phyloP scores from a whole-genome alignment of 1,140 invertebrate genomes.

The Littorina saxatilis region DNA sequence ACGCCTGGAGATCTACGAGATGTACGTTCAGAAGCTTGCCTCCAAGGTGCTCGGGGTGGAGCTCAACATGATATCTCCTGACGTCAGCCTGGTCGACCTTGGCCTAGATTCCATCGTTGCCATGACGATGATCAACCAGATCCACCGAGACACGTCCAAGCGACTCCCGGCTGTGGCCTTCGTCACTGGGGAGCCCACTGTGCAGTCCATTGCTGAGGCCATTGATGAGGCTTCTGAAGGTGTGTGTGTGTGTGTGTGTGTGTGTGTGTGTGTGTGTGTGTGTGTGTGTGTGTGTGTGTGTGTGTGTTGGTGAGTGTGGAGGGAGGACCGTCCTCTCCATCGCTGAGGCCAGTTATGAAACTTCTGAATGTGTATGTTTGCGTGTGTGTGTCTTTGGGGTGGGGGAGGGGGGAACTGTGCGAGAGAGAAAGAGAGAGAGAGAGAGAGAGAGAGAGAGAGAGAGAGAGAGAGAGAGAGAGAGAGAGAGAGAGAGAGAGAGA shows the following conservation, averaged over 20 bases:
- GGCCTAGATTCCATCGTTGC: not conserved
- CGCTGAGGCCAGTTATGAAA: no score
- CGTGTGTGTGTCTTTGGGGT: no score
- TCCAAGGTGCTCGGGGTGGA: conserved; percentile 31
- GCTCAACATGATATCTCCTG: not conserved
- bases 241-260: not conserved
- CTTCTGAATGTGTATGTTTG: no score
- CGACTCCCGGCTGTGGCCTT: not conserved
- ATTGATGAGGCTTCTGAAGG: not conserved
- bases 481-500: no score
- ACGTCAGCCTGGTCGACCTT: not conserved
- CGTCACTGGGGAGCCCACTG: not conserved
- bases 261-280: not conserved
- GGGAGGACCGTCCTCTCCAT: no score
- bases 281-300: not conserved
- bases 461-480: no score
- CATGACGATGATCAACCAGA: not conserved
- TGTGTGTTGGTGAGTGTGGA: not conserved
- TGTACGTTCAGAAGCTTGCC: conserved; percentile 22
- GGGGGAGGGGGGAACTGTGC: no score
- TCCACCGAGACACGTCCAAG: not conserved
- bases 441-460: no score
- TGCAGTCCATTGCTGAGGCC: not conserved
- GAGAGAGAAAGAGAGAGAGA: no score
- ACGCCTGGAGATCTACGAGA: conserved; percentile 25